Percentiles rank a stretch among this genome's conserved stretches.
Conservation (phyloP, 2,797 vertebrate genomes). For the Liparis tanakae region DNA sequence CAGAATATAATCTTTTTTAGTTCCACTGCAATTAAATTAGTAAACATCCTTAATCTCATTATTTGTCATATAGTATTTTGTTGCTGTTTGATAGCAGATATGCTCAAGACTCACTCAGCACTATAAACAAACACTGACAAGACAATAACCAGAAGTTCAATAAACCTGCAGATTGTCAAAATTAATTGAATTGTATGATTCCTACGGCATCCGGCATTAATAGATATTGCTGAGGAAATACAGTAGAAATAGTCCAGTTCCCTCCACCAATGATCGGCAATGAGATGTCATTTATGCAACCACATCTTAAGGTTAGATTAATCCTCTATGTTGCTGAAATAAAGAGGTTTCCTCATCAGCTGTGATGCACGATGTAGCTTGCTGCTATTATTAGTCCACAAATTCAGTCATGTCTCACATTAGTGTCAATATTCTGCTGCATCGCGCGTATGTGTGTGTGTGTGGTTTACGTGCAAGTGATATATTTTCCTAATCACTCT, state of each 20-base stretch:
- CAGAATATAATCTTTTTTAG: background rate
- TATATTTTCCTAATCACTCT: constrained; percentile 8
- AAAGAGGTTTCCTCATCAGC: constrained; percentile 44
- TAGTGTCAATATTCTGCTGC: constrained; percentile 30
- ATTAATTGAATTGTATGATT: constrained; percentile 41
- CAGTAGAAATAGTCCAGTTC: constrained; percentile 16
- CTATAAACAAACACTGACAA: constrained; percentile 33
- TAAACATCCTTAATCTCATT: background rate
- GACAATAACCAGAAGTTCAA: constrained; percentile 41
- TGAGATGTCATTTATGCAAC: constrained; percentile 26
- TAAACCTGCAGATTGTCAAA: constrained; percentile 6
- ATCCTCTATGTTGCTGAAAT: constrained; percentile 23
- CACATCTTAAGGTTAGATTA: constrained; percentile 18
- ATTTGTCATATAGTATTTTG: background rate
- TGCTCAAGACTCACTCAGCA: background rate
- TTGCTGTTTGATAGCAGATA: background rate
- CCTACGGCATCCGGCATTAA: constrained; percentile 4
- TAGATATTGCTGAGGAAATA: constrained; percentile 36
- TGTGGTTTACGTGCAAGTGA: background rate
- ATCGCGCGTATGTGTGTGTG: background rate
- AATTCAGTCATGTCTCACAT: constrained; percentile 40
- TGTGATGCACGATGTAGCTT: constrained; percentile 17
- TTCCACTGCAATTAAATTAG: background rate
- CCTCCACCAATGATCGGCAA: constrained; percentile 39
- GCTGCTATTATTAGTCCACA: constrained; percentile 36